Conservation (phyloP, 2,888 invertebrate genomes). For the Hydrotaea cyrtoneurina region DNA sequence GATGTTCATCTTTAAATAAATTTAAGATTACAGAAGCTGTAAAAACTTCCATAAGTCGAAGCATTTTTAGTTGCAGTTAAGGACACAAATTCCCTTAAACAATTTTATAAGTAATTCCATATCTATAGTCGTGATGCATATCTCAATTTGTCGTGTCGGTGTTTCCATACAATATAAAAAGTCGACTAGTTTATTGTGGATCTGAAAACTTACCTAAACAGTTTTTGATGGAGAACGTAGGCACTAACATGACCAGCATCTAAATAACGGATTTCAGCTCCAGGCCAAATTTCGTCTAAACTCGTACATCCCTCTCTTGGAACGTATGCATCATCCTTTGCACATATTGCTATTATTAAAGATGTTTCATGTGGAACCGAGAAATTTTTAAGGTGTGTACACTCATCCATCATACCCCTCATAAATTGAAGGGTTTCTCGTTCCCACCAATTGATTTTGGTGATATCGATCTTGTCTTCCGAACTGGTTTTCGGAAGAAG, state of each 20-base stretch:
- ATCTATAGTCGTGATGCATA: no score
- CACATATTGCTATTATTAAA: conserved; percentile 94
- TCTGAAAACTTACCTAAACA: conserved; percentile 87
- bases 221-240: conserved; percentile 91
- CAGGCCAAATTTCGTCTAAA: conserved; percentile 95
- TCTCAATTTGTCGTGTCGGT: no score
- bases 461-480: conserved; percentile 81
- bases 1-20: no score
- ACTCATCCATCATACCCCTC: conserved; percentile 99
- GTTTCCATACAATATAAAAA: no score
- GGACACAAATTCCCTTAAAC: no score
- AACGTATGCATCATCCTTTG: conserved; percentile 94
- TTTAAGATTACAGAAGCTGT: no score
- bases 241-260: conserved; percentile 95
- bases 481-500: conserved; percentile 74
- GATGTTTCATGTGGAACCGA: conserved; percentile 93
- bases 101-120: no score
- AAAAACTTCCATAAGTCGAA: no score
- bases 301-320: conserved; percentile 91
- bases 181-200: no score
- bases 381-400: conserved; percentile 97
- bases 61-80: no score
- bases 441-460: conserved; percentile 86
- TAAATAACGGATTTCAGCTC: conserved; percentile 92
- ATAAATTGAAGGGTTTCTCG: conserved; percentile 94